Base-by-base conservation (phyloP, 2,888 invertebrate species). In the Noctua pronuba region DNA sequence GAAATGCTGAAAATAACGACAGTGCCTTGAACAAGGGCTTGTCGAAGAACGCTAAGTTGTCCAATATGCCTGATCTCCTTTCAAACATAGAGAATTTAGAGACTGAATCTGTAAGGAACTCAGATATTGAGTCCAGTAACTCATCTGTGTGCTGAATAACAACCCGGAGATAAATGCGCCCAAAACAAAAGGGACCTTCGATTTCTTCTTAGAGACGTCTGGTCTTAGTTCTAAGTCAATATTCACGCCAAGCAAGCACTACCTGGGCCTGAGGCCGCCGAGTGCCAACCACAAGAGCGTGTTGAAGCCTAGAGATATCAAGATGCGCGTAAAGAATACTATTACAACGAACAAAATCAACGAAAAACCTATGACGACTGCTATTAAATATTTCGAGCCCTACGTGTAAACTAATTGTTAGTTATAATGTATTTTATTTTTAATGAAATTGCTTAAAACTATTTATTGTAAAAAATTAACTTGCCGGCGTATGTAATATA, bases 161-260 rank as follows among this genome's bases (percentile, higher is more conserved):
- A 92, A 92, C 55, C 89, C 91, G 35, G 94, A 94, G 78, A 86
- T 91, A 41, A 93, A 91, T 85, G 94, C 89, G 79, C 92, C 94
- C 72, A 96, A 96, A 89, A 96, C 94, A 89, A 97, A 92, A 92
- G 95, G 96, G 55, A 93, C 97, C 35, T 98, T 98, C 90, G 98
- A 98, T 93, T 97, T 98, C 92, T 98, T 98, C 92, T 95, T 98
- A 72, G 98, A 98, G 93, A 97, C 98, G 35, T 98, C 98, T 73
- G 98, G 98, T 75, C 97, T 98, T 81, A 98, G 98, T 94, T 98
- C 98, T 85, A 98, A 98, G 94, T 98, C 98, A 66, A 98, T 98
- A 90, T 96, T 98, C 88, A 97, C 98, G 18, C 94, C 95, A 49
- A 94, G 86, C 85, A 96, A 94, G 87, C 92, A 92, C 84, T 95